Evolutionary conservation across 2,888 invertebrate genomes (phyloP), one percentile per base, ranked within the genome.

Genomic region (Nemotelus nigrinus): DNA sequence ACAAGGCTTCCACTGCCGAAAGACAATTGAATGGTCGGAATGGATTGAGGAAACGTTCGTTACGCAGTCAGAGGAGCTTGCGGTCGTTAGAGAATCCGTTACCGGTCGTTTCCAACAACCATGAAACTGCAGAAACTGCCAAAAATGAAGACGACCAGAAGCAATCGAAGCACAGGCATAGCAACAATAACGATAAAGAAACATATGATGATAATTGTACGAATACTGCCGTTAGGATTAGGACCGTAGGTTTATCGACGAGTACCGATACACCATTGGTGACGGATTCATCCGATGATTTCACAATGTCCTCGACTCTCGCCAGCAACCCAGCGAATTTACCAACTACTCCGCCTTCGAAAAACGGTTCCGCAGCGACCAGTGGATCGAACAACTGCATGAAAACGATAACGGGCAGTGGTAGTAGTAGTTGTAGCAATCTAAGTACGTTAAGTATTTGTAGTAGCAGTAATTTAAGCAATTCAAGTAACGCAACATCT

Each of bases 371-470:
- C 53, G 6, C 63, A 39, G 41, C 63, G 8, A 39, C 41, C 3
- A 48, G 48, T 48, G 25, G 48, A 41, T n/a, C 41, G 50, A 74
- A 47, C 63, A 77, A 48, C 77, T 76, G 70, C 72, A 47, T 45
- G 78, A 80, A 71, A 79, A 50, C 57, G 53, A 71, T 47, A 41
- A 81, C 80, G 58, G 81, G 80, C 77, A 82, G 81, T 79, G 80
- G 79, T 79, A 82, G 82, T 79, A 83, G 81, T 79, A 81, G 80
- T 77, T 79, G 80, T 80, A 83, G 80, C 80, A 82, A 82, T 81
- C 75, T 83, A 81, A 83, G 82, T 79, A 82, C 81, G 8, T 80
- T 82, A 81, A 83, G 82, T 80, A 82, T 82, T 65, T 82, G 82
- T 81, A 82, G 82, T 79, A 82, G 81, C 80, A 81, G 78, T 76